Evolutionary conservation across 2,888 invertebrate species (phyloP).

Genomic region (Drosophila prolongata): DNA sequence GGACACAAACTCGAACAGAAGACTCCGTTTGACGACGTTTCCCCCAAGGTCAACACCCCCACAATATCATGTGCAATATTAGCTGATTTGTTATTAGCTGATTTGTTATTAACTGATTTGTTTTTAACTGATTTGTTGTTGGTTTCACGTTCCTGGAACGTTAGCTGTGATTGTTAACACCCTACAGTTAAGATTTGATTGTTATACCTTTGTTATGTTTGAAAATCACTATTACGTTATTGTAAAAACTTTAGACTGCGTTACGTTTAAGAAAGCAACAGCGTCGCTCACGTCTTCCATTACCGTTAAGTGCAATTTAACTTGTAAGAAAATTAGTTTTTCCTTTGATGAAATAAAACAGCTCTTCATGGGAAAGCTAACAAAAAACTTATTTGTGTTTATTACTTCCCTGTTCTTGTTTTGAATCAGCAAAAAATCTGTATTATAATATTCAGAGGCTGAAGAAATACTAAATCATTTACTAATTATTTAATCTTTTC

Average conservation of each 20-base stretch:
- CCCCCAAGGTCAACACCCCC: slow-evolving; percentile 41
- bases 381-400: slow-evolving; percentile 1
- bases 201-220: slow-evolving; percentile 20
- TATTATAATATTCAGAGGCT: neutral
- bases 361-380: slow-evolving; percentile 28
- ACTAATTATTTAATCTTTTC: too few relatives aligned
- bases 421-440: too few relatives aligned
- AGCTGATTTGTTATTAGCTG: slow-evolving; percentile 15
- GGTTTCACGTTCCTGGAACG: slow-evolving; percentile 33
- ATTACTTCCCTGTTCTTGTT: neutral
- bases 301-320: slow-evolving; percentile 33
- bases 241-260: slow-evolving; percentile 18
- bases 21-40: slow-evolving; percentile 18
- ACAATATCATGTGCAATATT: slow-evolving; percentile 38
- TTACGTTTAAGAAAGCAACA: slow-evolving; percentile 39
- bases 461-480: too few relatives aligned
- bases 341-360: slow-evolving; percentile 35
- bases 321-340: slow-evolving; percentile 37
- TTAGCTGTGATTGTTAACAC: slow-evolving; percentile 31
- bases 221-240: slow-evolving; percentile 13
- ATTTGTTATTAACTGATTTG: slow-evolving; percentile 5
- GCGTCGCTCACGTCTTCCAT: slow-evolving; percentile 50
- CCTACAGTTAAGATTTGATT: slow-evolving; percentile 3
- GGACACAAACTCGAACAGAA: slow-evolving; percentile 17
- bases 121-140: slow-evolving; percentile 11